Evolutionary conservation across 2,888 invertebrate genomes (phyloP), one percentile per base, ranked within the genome.

Genomic region (Epistrophe eligans): DNA sequence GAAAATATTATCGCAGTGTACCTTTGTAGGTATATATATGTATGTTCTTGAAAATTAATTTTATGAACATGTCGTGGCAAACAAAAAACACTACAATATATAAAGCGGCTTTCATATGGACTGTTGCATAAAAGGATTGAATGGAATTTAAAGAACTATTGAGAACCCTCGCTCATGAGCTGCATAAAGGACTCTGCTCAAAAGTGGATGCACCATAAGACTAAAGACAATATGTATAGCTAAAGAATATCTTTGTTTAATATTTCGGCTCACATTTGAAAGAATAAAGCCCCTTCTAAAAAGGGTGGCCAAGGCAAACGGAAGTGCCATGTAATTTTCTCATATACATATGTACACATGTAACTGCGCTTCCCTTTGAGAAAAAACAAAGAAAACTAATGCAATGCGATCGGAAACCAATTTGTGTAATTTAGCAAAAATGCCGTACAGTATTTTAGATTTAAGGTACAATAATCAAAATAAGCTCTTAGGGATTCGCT

Each of bases 101-200:
- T 38, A 55, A 70, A 43, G 77, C 77, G 67, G 77, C 70, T 60
- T 81, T 77, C 55, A 40, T 35, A 52, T 76, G 52, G 67, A 73
- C 84, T 84, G 77, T 80, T 81, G 82, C 66, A 82, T 76, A 66
- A 79, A 79, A 58, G 43, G 17, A 85, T 45, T 80, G 60, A 77
- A 67, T 67, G 45, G 8, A 81, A 73, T 72, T 77, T 48, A 81
- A 73, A 17, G 57, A 70, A 32, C 32, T 55, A 55, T 82, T 40
- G 64, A 79, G 66, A 74, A 45, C 43, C 45, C 73, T 85, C 58
- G 64, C n/a, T 52, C 13, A 28, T n/a, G 45, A 32, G 40, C 40
- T 40, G 43, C 45, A 57, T 62, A 71, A 62, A 66, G 70, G 60
- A 45, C 50, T 35, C 17, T 40, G 45, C 67, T 35, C 50, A 24